Percentiles rank a stretch among this genome's conserved stretches.
Evolutionary conservation across 2,888 invertebrate genomes (phyloP).

Genomic region (Cosmia trapezina): DNA sequence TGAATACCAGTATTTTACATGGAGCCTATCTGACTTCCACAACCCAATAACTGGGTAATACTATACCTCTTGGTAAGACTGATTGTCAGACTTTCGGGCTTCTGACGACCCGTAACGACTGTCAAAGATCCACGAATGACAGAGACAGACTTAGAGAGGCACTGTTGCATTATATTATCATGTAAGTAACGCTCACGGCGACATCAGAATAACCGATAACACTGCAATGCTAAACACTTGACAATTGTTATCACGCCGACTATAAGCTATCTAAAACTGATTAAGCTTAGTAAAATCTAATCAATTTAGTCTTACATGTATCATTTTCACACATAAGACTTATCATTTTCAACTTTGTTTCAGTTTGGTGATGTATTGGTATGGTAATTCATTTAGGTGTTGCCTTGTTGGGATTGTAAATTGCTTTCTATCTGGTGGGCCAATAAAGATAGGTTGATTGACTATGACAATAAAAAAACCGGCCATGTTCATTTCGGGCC

Average conservation of each 20-base stretch:
- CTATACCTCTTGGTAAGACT: too few species aligned
- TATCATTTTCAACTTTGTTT: neutral
- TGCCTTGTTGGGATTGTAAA: neutral
- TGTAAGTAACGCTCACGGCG: slow-evolving; percentile 2
- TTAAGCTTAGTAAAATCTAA: slow-evolving; percentile 33
- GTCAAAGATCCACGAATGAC: too few species aligned
- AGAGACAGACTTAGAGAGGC: neutral
- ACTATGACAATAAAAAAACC: too few species aligned
- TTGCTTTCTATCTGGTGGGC: neutral
- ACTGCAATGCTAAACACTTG: slow-evolving; percentile 7
- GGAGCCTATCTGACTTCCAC: too few species aligned
- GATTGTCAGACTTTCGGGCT: too few species aligned
- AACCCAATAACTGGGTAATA: too few species aligned
- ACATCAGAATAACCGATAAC: slow-evolving; percentile 37
- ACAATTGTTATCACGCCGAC: slow-evolving; percentile 10
- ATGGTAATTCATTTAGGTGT: neutral
- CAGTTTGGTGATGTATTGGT: neutral
- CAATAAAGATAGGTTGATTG: neutral
- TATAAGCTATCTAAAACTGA: slow-evolving; percentile 35
- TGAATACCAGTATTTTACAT: too few species aligned
- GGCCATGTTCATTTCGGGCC: too few species aligned
- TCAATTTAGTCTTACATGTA: slow-evolving; percentile 11
- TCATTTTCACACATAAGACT: neutral
- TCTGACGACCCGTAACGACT: too few species aligned
- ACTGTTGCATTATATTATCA: slow-evolving; percentile 21